Evolutionary conservation across 92 coral and sea anemone genomes (phyloP).

Genomic region (Anthopleura xanthogrammica): DNA sequence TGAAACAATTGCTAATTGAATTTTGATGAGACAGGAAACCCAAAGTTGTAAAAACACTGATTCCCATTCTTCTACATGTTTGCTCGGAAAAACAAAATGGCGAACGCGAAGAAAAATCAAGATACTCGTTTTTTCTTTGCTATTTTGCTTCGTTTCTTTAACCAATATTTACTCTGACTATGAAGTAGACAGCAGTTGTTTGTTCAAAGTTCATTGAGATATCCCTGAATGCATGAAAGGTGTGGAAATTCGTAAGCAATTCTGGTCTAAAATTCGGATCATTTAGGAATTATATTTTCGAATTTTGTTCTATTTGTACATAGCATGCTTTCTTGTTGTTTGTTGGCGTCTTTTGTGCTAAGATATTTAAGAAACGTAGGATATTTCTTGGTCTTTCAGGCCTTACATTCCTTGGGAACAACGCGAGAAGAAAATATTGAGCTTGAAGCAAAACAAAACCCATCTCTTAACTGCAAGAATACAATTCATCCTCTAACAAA

Average conservation of each 20-base stretch:
- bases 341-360: not conserved
- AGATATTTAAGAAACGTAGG: not conserved
- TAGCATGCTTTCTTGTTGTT: not conserved
- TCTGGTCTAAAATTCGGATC: not conserved
- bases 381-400: conserved; percentile 2
- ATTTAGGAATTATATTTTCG: not conserved
- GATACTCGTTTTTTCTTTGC: too few species aligned
- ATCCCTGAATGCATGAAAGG: not conserved
- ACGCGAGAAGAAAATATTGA: not conserved
- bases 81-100: not conserved
- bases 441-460: not conserved
- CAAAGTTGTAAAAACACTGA: not conserved
- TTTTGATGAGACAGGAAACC: not conserved
- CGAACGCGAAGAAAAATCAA: not conserved
- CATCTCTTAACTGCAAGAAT: not conserved
- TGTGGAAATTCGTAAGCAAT: not conserved
- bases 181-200: not conserved
- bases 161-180: too few species aligned
- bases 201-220: not conserved
- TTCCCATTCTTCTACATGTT: not conserved
- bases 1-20: not conserved
- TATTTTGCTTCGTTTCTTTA: too few species aligned
- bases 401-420: not conserved
- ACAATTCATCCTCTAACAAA: conserved; percentile 2
- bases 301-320: too few species aligned